Evolutionary conservation across 2,113 vertebrate species (phyloP).

Genomic region (Scophthalmus maximus): DNA sequence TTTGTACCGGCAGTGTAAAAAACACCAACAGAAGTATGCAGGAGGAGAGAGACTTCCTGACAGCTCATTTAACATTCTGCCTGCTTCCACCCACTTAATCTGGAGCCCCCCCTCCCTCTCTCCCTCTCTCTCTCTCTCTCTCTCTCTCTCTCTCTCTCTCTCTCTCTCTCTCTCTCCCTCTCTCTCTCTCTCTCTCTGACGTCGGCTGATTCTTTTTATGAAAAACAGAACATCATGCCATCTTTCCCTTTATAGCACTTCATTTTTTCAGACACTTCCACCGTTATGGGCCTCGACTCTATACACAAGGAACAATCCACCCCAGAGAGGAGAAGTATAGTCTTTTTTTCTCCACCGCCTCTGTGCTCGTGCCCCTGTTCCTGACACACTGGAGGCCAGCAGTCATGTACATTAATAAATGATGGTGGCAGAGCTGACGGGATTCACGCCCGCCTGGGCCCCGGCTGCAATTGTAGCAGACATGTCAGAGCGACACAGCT

Average conservation of each 20-base stretch:
- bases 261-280: slow-evolving; percentile 35
- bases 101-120: slow-evolving; percentile 47
- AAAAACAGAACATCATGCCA: slow-evolving; percentile 51
- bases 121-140: too few relatives aligned
- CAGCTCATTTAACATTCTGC: slow-evolving; percentile 74
- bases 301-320: slow-evolving; percentile 16
- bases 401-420: slow-evolving; percentile 73
- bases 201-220: slow-evolving; percentile 40
- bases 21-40: slow-evolving; percentile 50
- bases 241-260: slow-evolving; percentile 51
- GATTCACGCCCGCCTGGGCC: slow-evolving; percentile 69
- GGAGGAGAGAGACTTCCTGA: slow-evolving; percentile 61
- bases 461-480: slow-evolving; percentile 60
- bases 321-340: slow-evolving; percentile 40
- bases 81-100: slow-evolving; percentile 62
- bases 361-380: slow-evolving; percentile 18
- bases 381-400: slow-evolving; percentile 48
- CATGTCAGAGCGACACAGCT: slow-evolving; percentile 51
- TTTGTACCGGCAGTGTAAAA: slow-evolving; percentile 48
- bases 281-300: background rate
- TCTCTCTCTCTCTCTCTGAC: too few relatives aligned
- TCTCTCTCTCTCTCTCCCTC: too few relatives aligned
- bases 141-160: too few relatives aligned
- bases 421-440: slow-evolving; percentile 56
- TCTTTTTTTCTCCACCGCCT: slow-evolving; percentile 35